phyloP scores from a whole-genome alignment of 2,888 invertebrate genomes.

The Aspidiotus rigidus region DNA sequence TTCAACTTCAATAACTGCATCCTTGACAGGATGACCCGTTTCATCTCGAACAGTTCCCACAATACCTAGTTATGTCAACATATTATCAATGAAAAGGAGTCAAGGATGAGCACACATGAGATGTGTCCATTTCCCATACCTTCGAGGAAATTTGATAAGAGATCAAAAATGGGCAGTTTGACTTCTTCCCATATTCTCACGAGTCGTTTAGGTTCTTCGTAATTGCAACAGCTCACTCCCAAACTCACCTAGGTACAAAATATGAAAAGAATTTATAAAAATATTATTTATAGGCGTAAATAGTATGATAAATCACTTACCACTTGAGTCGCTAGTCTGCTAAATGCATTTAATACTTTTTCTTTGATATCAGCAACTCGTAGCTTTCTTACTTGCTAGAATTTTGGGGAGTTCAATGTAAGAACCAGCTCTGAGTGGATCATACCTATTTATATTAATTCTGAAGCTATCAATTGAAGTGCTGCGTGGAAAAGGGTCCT shows the following conservation, averaged over 20 bases:
- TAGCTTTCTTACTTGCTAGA: no score
- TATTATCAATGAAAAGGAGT: background rate
- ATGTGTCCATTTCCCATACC: constrained; percentile 32
- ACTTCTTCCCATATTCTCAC: constrained; percentile 43
- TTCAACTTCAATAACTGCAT: constrained; percentile 60
- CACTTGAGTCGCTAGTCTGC: constrained; percentile 33
- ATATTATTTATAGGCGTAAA: background rate
- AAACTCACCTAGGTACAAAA: constrained; percentile 38
- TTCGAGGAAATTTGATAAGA: constrained; percentile 39
- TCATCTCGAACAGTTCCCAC: constrained; percentile 61
- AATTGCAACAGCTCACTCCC: constrained; percentile 39
- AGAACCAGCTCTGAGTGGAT: no score
- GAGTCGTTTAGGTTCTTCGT: constrained; percentile 40
- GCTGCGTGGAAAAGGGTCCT: no score
- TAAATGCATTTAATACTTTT: constrained; percentile 36
- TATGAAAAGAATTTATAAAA: background rate
- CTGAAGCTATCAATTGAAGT: no score
- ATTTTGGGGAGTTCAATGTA: no score
- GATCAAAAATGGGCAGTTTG: constrained; percentile 41
- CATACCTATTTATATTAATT: no score
- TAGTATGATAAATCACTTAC: constrained; percentile 34
- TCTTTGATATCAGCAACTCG: constrained; percentile 36
- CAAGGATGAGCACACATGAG: background rate
- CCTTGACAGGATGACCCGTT: constrained; percentile 54
- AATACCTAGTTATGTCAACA: constrained; percentile 48